A percentile compares a stretch with the other conserved stretches of the same genome.
phyloP scores from a whole-genome alignment of 2,888 invertebrate species.

The Dryobota labecula region DNA sequence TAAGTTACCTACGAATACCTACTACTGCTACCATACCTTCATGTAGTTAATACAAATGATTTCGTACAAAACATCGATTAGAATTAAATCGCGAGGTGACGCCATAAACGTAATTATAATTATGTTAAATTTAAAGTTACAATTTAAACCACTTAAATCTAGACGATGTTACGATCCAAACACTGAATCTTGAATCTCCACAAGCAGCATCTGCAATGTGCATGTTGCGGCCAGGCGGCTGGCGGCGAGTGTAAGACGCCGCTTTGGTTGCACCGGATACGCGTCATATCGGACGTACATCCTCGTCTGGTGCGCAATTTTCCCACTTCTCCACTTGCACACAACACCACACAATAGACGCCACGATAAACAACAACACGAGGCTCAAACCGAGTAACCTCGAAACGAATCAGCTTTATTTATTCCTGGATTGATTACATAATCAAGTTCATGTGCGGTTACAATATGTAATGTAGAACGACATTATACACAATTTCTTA shows the following conservation, averaged over 20 bases:
- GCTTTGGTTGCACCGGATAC: conserved; percentile 77
- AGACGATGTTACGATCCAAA: conserved; percentile 57
- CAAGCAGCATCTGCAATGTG: conserved; percentile 57
- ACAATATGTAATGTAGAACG: conserved; percentile 46
- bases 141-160: conserved; percentile 67
- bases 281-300: conserved; percentile 87
- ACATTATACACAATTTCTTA: conserved; percentile 22
- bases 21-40: neutral
- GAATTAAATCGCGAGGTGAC: conserved; percentile 52
- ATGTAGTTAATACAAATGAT: conserved; percentile 17
- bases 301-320: conserved; percentile 83
- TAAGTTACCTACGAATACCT: neutral
- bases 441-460: conserved; percentile 72
- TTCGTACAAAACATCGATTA: conserved; percentile 40
- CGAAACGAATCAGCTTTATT: conserved; percentile 78
- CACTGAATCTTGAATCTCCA: conserved; percentile 58
- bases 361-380: conserved; percentile 71
- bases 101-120: conserved; percentile 57
- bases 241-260: conserved; percentile 53
- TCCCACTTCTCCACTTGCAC: conserved; percentile 79
- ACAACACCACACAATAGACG: conserved; percentile 70
- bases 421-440: conserved; percentile 79
- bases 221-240: conserved; percentile 31
- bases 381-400: conserved; percentile 72
- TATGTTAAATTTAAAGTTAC: too few species aligned